Evolutionary conservation across 2,888 invertebrate species (phyloP).

Genomic region (Dusona sp.): DNA sequence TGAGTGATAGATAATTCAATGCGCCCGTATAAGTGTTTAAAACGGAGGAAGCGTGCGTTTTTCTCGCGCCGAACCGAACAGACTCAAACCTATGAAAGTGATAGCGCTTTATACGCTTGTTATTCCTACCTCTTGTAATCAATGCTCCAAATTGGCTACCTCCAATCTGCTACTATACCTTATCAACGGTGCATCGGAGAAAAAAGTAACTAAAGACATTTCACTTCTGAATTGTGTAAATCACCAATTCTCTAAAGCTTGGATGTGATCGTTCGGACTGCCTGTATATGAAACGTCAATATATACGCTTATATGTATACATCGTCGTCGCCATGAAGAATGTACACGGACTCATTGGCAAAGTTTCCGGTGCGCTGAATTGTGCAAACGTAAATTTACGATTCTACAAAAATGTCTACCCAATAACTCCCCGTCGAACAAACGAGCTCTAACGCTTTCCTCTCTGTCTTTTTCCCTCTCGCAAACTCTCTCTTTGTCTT

Average conservation of each 20-base stretch:
- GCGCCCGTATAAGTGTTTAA: too few relatives aligned
- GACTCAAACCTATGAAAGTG: neutral
- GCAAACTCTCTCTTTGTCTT: conserved; percentile 22
- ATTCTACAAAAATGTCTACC: conserved; percentile 61
- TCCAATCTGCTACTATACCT: neutral
- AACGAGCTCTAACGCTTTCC: conserved; percentile 38
- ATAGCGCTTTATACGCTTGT: neutral
- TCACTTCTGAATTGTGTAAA: neutral
- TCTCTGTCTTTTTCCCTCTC: conserved; percentile 1
- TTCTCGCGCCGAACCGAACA: neutral
- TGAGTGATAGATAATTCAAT: neutral
- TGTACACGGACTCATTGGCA: conserved; percentile 61
- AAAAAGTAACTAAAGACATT: neutral
- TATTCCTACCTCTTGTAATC: neutral
- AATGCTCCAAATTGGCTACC: neutral
- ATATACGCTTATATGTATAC: conserved; percentile 9
- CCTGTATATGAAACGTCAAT: neutral
- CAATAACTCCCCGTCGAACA: conserved; percentile 55
- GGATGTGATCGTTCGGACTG: neutral
- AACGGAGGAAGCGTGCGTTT: neutral
- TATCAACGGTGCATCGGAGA: neutral
- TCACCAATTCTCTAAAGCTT: neutral
- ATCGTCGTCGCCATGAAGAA: conserved; percentile 40
- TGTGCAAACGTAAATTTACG: conserved; percentile 66
- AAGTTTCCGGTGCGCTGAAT: conserved; percentile 66